phyloP scores from a whole-genome alignment of 2,797 vertebrate genomes.

The Pipistrellus nathusii region DNA sequence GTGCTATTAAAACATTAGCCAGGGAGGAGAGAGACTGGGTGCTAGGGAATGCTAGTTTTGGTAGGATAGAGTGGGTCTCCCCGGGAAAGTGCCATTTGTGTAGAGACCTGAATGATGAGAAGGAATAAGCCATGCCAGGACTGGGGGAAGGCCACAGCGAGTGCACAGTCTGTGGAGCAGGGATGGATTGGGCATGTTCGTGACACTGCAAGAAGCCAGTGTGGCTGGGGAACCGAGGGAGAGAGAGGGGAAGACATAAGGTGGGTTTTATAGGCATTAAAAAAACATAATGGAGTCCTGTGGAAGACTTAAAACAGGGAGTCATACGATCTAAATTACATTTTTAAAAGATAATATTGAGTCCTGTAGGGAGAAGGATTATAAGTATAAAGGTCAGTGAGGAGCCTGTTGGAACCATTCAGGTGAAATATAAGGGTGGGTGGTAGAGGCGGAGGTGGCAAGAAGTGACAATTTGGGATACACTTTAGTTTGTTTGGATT shows the following conservation, averaged over 20 bases:
- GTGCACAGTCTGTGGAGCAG: background rate
- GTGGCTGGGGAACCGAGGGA: background rate
- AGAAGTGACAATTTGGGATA: background rate
- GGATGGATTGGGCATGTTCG: background rate
- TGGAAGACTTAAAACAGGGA: slow-evolving; percentile 15
- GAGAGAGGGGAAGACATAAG: background rate
- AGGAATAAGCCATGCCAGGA: background rate
- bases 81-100: background rate
- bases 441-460: background rate
- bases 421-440: background rate
- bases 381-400: background rate
- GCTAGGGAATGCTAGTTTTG: background rate
- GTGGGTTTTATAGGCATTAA: background rate
- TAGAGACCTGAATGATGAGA: background rate
- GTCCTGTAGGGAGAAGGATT: background rate
- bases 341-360: background rate
- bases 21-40: background rate
- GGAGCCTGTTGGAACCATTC: background rate
- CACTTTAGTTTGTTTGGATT: slow-evolving; percentile 10
- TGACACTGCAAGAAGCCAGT: background rate
- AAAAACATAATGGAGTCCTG: background rate
- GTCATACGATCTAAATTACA: background rate
- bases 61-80: background rate
- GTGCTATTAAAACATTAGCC: background rate
- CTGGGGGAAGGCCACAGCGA: background rate